Base-by-base conservation (phyloP, 2,888 invertebrate genomes). In the Carabus problematicus region DNA sequence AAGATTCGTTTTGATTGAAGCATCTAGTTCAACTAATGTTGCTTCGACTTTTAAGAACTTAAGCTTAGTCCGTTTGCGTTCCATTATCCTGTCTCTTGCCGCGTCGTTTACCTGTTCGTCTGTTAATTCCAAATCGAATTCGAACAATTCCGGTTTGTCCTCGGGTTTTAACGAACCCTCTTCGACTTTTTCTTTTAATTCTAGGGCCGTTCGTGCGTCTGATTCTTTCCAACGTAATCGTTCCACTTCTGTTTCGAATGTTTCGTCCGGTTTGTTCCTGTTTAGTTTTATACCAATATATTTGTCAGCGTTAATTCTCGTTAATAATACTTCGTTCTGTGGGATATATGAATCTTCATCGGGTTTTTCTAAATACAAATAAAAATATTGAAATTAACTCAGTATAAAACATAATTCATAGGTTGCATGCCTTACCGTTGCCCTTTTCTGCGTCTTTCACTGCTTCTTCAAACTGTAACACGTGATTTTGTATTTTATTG, bases 271-370 rank as follows among this genome's bases (percentile, higher is more conserved):
- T 47, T 87, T 83, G 0, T 83, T 84, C 70, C 85, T 84, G 77
- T 90, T 88, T 55, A 91, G 80, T 76, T 88, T 89, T 71, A 92
- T 85, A 39, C 91, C 91, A 8, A 89, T 84, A 72, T 88, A 88
- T 75, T 87, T 86, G 0, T 88, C 88, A 0, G 84, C 81, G 0
- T 87, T 87, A 3, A 89, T 83, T 73, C 87, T 86, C 0, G 88
- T 86, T 71, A 90, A 84, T 0, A 91, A 79, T 2, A 89, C 82
- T 75, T 88, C 86, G 41, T 80, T 84, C 18, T 70, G 71, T 16
- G 70, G 63, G 16, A 43, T 52, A 18, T 70, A 62, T 63, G 72
- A 76, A 60, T 79, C 79, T 29, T 75, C 73, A 29, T 29, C 29
- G 4, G 77, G 75, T 63, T 72, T 75, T 39, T 71, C 77, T 77